Evolutionary conservation across 2,113 vertebrate species (phyloP), one percentile per base, ranked within the genome.

Genomic region (Balaenoptera acutorostrata): DNA sequence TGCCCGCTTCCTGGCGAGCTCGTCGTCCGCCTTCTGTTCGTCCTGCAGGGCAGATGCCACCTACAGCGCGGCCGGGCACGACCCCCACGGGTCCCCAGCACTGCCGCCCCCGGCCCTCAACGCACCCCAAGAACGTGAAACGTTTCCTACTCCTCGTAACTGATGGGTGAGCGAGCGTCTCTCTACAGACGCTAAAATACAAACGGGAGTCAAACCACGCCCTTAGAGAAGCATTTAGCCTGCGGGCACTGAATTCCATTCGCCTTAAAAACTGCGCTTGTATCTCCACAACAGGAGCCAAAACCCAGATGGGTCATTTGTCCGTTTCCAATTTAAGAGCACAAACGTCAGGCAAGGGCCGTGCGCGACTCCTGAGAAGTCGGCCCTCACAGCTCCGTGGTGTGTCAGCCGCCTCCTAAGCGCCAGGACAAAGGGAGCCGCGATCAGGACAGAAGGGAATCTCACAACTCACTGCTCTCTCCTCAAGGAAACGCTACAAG

Each of bases 1-100:
- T 0, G 99, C 99, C 0, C 99, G 99, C 23, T 99, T 99, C 75
- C 99, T 99, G 0, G 99, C 99, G 5, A 99, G 98, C 97, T 99
- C 99, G 0, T 99, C 99, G 55, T 99, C 99, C 0, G 99, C 99
- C 86, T 99, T 99, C 98, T 99, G 99, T 0, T 99, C 99, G 23
- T 99, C 99, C 99, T 99, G 90, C 6, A 88, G 72, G 31, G 57
- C 74, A 68, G 29, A 95, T 0, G 44, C 86, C 8, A 21, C 93
- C 49, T 57, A 21, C 59, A 25, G 59, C 59, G 8, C 9, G 9
- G 59, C 59, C 59, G 25, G 15, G 52, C 52, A 52, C 52, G 52
- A 75, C 15, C 74, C 44, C 46, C 9, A 0, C 5, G 27, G 72
- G 41, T 18, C 74, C 74, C 74, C 29, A 11, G 72, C 44, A 49